Base-by-base conservation (phyloP, 2,113 vertebrate species). In the Poecile atricapillus region DNA sequence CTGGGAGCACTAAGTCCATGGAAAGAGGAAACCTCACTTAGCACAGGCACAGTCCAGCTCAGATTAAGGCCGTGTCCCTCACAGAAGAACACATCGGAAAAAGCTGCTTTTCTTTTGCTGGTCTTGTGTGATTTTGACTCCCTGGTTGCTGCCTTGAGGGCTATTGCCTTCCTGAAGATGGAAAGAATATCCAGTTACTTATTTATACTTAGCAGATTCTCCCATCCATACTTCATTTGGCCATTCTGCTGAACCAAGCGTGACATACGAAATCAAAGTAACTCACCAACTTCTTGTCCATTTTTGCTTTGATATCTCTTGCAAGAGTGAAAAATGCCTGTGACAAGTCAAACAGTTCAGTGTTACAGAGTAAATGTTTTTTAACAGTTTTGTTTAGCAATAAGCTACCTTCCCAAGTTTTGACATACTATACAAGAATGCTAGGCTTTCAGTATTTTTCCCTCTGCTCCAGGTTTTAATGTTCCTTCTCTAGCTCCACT, bases 201-300 rank as follows among this genome's bases (percentile, higher is more conserved):
- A 31, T 43, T 89, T 33, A 52, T 4, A 17, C 43, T 43, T 3
- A 39, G 49, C 19, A 65, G 14, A 88, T 59, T 47, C 35, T 43
- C 30, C 55, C 64, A 47, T 10, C 60, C 49, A 2, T 0, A 5
- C 33, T 22, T 25, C 12, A 27, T 12, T 35, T 39, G 5, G 5
- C 10, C 28, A 1, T 28, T 27, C 23, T 23, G 37, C 7, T 10
- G 50, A 30, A 23, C 13, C 11, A 22, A 63, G 44, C 35, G 64
- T 56, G 23, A 15, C 33, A 4, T 0, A 25, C 13, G 3, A 37
- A 71, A 71, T 6, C 24, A 22, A 62, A 47, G 43, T 59, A 27
- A 97, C 98, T 98, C 97, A 99, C 99, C 99, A 99, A 97, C 97
- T 99, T 99, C 96, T 98, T 99, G 98, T 99, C 99, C 99, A 99